Evolutionary conservation across 2,113 vertebrate species (phyloP).

Genomic region (Patagioenas fasciata): DNA sequence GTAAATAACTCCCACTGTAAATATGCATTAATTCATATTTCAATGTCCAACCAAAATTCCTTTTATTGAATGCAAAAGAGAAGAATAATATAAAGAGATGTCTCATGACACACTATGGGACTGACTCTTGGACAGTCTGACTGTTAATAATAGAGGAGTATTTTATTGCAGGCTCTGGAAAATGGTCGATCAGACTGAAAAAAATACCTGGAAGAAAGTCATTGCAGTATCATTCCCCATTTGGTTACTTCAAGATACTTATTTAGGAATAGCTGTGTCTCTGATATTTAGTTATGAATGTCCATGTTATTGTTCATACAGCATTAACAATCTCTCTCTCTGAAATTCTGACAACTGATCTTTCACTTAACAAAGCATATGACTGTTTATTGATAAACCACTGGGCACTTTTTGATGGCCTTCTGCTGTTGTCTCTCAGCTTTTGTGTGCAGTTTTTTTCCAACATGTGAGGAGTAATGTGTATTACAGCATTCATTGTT

Average conservation of each 20-base stretch:
- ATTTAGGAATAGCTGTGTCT: background rate
- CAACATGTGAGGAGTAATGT: background rate
- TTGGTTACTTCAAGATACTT: background rate
- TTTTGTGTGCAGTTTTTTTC: background rate
- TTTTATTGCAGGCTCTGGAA: background rate
- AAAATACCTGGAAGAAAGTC: background rate
- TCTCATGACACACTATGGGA: background rate
- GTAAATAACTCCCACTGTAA: background rate
- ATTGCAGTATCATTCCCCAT: background rate
- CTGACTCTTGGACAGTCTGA: background rate
- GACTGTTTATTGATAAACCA: background rate
- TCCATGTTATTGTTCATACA: background rate
- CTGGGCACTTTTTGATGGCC: background rate
- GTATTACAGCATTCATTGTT: background rate
- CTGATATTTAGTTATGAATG: background rate
- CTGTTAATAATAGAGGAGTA: background rate
- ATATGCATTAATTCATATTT: background rate
- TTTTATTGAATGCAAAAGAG: background rate
- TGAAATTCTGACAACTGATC: background rate
- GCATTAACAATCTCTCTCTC: background rate
- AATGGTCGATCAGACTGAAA: background rate
- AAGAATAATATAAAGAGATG: background rate
- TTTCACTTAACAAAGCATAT: background rate
- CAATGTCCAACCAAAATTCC: background rate
- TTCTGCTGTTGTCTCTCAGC: background rate